These are phyloP conservation scores for Torymus texanus DNA, from an alignment of 2,888 invertebrate species.

Conservation along the genomic window DNA sequence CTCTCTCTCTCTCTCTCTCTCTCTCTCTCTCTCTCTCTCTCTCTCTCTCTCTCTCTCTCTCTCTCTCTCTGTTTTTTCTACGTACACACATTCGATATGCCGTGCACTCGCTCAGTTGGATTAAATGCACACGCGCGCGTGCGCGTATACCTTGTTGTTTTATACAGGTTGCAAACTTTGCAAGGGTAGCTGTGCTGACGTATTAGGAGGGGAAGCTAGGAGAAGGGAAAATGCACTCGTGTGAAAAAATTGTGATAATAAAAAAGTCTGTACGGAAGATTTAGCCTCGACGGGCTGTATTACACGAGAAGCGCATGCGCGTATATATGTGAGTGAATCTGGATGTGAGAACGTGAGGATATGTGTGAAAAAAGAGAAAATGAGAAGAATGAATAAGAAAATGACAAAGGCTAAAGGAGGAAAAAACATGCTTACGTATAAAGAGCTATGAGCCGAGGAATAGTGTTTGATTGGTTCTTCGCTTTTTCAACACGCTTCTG, in stretches of 20 bases:
- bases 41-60: slow-evolving; percentile 48
- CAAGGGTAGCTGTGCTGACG: neutral
- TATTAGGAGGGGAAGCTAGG: slow-evolving; percentile 18
- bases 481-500: no score
- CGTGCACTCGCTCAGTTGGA: slow-evolving; percentile 41
- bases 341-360: neutral
- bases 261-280: slow-evolving; percentile 35
- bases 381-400: neutral
- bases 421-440: neutral
- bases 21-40: slow-evolving; percentile 51
- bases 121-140: slow-evolving; percentile 52
- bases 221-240: slow-evolving; percentile 13
- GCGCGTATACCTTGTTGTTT: neutral
- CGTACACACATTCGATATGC: slow-evolving; percentile 52
- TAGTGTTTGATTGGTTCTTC: no score
- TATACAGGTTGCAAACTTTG: slow-evolving; percentile 17
- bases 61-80: slow-evolving; percentile 51
- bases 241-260: slow-evolving; percentile 43
- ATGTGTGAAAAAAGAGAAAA: slow-evolving; percentile 1
- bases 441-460: no score
- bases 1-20: slow-evolving; percentile 49
- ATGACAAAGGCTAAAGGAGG: neutral
- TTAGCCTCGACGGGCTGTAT: neutral
- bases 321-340: neutral
- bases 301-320: no score